Evolutionary conservation across 2,888 invertebrate species (phyloP).

Genomic region (Meteorus colon): DNA sequence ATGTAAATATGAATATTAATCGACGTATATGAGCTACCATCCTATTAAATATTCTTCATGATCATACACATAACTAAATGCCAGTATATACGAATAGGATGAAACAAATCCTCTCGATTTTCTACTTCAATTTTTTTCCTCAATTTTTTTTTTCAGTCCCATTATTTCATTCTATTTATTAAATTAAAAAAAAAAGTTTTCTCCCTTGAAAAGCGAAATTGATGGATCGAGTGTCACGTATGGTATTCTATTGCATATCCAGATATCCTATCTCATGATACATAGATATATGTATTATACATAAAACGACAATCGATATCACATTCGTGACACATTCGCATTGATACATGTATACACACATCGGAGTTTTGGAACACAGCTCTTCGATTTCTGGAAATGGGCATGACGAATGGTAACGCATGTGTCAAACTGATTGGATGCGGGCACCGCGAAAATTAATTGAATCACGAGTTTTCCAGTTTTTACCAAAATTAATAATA

Average conservation of each 20-base stretch:
- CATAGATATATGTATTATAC: neutral
- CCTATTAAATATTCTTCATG: no score
- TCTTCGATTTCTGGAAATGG: constrained; percentile 41
- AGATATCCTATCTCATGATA: constrained; percentile 13
- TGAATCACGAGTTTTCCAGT: constrained; percentile 27
- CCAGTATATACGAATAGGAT: neutral
- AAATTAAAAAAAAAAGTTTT: neutral
- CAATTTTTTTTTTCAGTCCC: neutral
- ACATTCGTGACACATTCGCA: constrained; percentile 25
- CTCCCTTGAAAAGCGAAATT: constrained; percentile 20
- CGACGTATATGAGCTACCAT: no score
- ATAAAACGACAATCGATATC: constrained; percentile 27
- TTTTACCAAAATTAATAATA: constrained; percentile 29
- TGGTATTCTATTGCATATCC: constrained; percentile 8
- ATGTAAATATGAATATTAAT: no score
- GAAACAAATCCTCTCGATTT: neutral
- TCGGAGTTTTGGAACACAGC: constrained; percentile 15
- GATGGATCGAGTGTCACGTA: constrained; percentile 22
- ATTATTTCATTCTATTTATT: constrained; percentile 13
- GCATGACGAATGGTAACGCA: constrained; percentile 41
- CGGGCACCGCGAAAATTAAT: constrained; percentile 37
- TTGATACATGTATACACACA: neutral
- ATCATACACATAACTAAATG: no score
- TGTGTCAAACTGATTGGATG: constrained; percentile 40
- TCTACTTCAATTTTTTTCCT: neutral